These are phyloP conservation scores for Dascyllus trimaculatus DNA, from an alignment of 2,113 vertebrate species.

Conservation along the genomic window DNA sequence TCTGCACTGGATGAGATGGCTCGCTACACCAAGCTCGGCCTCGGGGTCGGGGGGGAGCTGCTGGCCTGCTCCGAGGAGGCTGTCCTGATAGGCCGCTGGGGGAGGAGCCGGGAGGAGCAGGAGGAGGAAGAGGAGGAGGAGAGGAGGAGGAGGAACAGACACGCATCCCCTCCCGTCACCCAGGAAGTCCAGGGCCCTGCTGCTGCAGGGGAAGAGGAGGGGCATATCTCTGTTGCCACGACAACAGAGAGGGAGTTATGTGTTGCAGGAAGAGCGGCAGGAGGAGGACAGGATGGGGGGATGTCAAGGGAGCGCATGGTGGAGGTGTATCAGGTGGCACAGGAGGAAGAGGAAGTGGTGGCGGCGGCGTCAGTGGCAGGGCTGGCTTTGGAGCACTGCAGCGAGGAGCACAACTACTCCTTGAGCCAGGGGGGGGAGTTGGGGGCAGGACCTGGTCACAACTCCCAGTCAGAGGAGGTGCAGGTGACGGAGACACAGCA, in stretches of 20 bases:
- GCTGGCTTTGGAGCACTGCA: constrained; percentile 77
- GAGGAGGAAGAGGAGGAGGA: constrained; percentile 61
- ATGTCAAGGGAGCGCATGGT: constrained; percentile 35
- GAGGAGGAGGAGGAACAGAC: constrained; percentile 42
- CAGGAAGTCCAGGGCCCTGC: constrained; percentile 47
- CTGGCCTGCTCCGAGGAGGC: constrained; percentile 79
- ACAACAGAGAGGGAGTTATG: constrained; percentile 46
- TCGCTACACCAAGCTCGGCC: constrained; percentile 80
- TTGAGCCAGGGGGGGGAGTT: constrained; percentile 73
- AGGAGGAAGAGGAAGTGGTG: constrained; percentile 63
- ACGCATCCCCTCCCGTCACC: background rate
- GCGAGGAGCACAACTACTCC: constrained; percentile 86
- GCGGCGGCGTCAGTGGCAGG: constrained; percentile 29
- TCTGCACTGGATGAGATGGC: constrained; percentile 84
- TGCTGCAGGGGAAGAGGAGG: constrained; percentile 12
- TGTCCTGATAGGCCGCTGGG: constrained; percentile 79
- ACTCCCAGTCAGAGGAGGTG: constrained; percentile 48
- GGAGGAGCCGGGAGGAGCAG: constrained; percentile 69
- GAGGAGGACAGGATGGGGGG: constrained; percentile 35
- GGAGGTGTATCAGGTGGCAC: constrained; percentile 80
- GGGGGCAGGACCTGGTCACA: constrained; percentile 26
- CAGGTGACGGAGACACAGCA: constrained; percentile 25
- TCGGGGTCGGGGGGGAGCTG: constrained; percentile 77
- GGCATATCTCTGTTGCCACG: constrained; percentile 18
- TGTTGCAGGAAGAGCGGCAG: constrained; percentile 20